Conservation (phyloP, 2,888 invertebrate species). For the Xylocampa areola region DNA sequence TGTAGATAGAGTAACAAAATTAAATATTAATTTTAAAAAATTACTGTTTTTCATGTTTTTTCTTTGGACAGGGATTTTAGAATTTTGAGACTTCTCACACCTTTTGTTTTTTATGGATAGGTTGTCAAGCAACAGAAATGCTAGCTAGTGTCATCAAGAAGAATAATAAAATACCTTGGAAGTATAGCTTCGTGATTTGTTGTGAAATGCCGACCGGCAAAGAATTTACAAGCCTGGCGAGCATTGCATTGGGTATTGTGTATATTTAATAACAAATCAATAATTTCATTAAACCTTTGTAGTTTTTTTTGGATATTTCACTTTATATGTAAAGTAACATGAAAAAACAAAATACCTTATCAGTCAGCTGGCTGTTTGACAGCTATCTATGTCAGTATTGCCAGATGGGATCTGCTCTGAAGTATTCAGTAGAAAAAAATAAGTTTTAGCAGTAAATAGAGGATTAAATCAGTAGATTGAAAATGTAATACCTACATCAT, state of each 20-base stretch:
- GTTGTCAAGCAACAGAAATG: neutral
- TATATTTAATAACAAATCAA: conserved; percentile 3
- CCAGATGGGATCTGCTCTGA: too few species aligned
- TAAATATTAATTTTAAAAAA: conserved; percentile 9
- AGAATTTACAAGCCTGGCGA: conserved; percentile 89
- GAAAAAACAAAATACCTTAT: conserved; percentile 53
- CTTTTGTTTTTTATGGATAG: neutral
- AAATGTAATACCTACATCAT: too few species aligned
- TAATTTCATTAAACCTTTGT: neutral
- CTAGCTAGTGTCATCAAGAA: neutral
- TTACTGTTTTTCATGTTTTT: conserved; percentile 1
- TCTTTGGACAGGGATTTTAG: neutral
- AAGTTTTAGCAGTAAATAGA: too few species aligned
- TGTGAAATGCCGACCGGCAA: conserved; percentile 90
- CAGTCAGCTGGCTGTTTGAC: conserved; percentile 41
- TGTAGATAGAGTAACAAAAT: conserved; percentile 12
- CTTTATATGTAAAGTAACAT: conserved; percentile 14
- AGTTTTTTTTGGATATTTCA: conserved; percentile 4
- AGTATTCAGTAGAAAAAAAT: too few species aligned
- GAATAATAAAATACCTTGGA: conserved; percentile 87
- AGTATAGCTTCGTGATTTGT: conserved; percentile 91
- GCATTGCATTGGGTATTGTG: conserved; percentile 77
- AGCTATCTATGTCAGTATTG: conserved; percentile 9
- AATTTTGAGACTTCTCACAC: neutral
- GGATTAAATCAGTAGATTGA: too few species aligned